Base-by-base conservation (phyloP, 2,888 invertebrate genomes). In the Drosophila anomalipes region DNA sequence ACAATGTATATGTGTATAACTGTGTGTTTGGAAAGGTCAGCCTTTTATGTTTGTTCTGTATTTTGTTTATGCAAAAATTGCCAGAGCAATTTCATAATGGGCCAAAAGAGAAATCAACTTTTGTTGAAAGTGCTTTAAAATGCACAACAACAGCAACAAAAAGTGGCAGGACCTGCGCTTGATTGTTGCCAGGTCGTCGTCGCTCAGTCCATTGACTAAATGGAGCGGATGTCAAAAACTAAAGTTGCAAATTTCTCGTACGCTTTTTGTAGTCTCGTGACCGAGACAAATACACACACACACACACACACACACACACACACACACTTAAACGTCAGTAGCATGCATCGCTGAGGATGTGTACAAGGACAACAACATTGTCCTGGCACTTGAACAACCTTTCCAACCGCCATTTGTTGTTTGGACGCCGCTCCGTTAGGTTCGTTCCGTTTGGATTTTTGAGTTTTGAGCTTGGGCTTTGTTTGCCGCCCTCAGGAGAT, bases 31-130 rank as follows among this genome's bases (percentile, higher is more conserved):
- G 69, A 87, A 87, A 83, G 87, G 87, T 88, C 86, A 82, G 77
- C 82, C 74, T 85, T 87, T 84, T 79, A 81, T 82, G 85, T 88
- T 87, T 89, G 79, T 89, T 86, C 87, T 81, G 86, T 87, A 86
- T 88, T 86, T 89, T 88, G 88, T 86, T 88, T 86, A 86, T 88
- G 85, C 90, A 83, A 88, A 86, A 89, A 83, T 88, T 85, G 83
- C 89, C 83, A 77, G 81, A 86, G 89, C 89, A 88, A 89, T 89
- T 88, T 89, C 85, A 83, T 90, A 89, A 89, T 89, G 89, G 89
- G 89, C 86, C 89, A 90, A 90, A 89, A 78, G 89, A 89, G 90
- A 89, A 89, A 89, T 89, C 89, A 89, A 89, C 84, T 90, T 89
- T 88, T 83, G 83, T 87, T 77, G 82, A 89, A 87, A 83, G 81